Evolutionary conservation across 1,140 invertebrate genomes (phyloP).

Genomic region (Pachypeltis micranthus): DNA sequence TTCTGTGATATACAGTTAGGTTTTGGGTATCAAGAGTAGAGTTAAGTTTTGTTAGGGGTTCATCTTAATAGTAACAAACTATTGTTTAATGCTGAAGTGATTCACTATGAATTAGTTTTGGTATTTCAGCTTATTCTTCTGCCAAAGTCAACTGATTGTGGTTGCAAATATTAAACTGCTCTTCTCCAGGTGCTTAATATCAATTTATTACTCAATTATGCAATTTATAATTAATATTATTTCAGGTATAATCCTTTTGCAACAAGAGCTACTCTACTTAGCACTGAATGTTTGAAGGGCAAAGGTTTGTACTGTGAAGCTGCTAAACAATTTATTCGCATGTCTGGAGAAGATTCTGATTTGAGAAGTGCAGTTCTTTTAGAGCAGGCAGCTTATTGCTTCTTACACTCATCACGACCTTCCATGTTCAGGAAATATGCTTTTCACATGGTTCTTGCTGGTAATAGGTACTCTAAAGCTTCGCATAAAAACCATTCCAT

Average conservation of each 20-base stretch:
- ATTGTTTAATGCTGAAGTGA: too few species aligned
- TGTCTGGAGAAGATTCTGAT: conserved; percentile 91
- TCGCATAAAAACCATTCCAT: conserved; percentile 82
- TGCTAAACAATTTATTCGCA: conserved; percentile 82
- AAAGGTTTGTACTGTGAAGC: conserved; percentile 70
- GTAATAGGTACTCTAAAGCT: conserved; percentile 83
- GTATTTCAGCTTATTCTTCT: too few species aligned
- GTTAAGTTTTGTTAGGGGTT: too few species aligned
- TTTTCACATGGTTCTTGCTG: conserved; percentile 93
- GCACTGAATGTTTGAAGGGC: conserved; percentile 71
- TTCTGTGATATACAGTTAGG: too few species aligned
- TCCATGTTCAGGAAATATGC: conserved; percentile 83
- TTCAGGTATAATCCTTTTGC: conserved; percentile 77
- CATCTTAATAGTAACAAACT: too few species aligned
- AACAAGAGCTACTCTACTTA: conserved; percentile 75
- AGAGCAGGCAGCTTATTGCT: conserved; percentile 92
- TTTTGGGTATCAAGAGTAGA: too few species aligned
- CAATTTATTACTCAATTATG: too few species aligned
- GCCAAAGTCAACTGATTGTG: too few species aligned
- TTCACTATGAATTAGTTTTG: too few species aligned
- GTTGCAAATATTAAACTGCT: too few species aligned
- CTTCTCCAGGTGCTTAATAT: too few species aligned
- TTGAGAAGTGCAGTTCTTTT: conserved; percentile 78
- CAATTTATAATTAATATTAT: too few species aligned
- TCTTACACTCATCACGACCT: conserved; percentile 53